These are phyloP conservation scores for Nothoprocta perdicaria DNA, from an alignment of 2,113 vertebrate species.

Conservation along the genomic window DNA sequence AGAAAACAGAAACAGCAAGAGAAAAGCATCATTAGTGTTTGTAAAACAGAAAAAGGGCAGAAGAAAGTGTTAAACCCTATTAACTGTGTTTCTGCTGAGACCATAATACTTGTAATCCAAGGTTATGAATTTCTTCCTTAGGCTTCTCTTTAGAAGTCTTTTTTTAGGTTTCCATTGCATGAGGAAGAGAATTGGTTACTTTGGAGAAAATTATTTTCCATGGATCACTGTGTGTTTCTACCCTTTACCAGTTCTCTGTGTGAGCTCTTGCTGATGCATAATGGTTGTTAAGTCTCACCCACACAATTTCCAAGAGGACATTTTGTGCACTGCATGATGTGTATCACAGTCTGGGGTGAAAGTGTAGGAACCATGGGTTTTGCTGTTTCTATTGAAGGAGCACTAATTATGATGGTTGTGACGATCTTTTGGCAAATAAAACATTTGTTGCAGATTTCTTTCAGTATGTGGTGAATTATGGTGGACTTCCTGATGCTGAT, in stretches of 20 bases:
- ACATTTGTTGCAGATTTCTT: background rate
- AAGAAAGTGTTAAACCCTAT: background rate
- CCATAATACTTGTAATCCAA: background rate
- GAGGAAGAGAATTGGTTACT: background rate
- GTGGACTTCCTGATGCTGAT: background rate
- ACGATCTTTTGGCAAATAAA: background rate
- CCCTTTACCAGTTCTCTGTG: background rate
- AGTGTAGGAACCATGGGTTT: background rate
- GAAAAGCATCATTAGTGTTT: background rate
- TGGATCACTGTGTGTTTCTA: background rate
- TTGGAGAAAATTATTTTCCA: background rate
- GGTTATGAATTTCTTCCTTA: background rate
- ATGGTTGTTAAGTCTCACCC: slow-evolving; percentile 1
- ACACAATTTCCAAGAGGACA: slow-evolving; percentile 21
- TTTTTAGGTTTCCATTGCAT: background rate
- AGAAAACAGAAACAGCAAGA: background rate
- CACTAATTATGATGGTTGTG: background rate
- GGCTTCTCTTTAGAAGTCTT: background rate
- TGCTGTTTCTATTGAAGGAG: background rate
- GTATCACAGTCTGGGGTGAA: background rate
- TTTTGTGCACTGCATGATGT: background rate
- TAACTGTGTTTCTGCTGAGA: background rate
- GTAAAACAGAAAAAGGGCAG: background rate
- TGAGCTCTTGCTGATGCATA: background rate
- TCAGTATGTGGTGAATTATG: background rate